Percentiles rank a stretch among this genome's conserved stretches.
These are phyloP conservation scores for Melanotaenia parkinsoni DNA, from an alignment of 2,797 vertebrate species.

Conservation along the genomic window DNA sequence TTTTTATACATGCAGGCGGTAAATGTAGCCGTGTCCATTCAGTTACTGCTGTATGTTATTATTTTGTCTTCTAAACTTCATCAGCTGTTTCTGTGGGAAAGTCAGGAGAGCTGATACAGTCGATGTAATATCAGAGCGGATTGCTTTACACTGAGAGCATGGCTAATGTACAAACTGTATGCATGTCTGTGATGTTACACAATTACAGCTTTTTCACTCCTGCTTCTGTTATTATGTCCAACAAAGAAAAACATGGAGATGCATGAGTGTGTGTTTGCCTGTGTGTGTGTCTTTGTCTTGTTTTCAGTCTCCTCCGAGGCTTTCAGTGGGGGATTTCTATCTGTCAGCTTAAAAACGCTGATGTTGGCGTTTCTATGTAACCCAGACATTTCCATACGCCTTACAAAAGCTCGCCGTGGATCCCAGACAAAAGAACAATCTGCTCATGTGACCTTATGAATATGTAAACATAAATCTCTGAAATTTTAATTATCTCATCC, in stretches of 20 bases:
- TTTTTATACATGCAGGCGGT: not conserved
- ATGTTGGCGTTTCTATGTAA: slow-evolving; percentile 65
- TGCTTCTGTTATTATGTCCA: slow-evolving; percentile 16
- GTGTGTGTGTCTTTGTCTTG: slow-evolving; percentile 57
- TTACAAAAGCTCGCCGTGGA: slow-evolving; percentile 40
- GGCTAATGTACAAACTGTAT: not conserved
- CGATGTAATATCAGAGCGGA: not conserved
- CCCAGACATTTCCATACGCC: slow-evolving; percentile 59
- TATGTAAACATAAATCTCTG: slow-evolving; percentile 33
- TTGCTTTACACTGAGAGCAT: not conserved
- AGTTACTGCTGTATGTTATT: not conserved
- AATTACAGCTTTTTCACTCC: slow-evolving; percentile 5
- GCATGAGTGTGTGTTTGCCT: slow-evolving; percentile 12
- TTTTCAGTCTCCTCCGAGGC: slow-evolving; percentile 43
- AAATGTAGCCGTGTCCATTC: not conserved
- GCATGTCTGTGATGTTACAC: not conserved
- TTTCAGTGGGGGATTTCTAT: slow-evolving; percentile 51
- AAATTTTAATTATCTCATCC: slow-evolving; percentile 31
- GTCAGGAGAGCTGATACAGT: not conserved
- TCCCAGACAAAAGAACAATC: slow-evolving; percentile 66
- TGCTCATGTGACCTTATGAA: slow-evolving; percentile 50
- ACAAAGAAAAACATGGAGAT: slow-evolving; percentile 33
- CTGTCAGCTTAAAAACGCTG: slow-evolving; percentile 71
- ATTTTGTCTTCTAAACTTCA: not conserved
- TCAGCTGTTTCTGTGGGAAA: slow-evolving; percentile 2